Evolutionary conservation across 2,888 invertebrate species (phyloP).

Genomic region (Agapostemon virescens): DNA sequence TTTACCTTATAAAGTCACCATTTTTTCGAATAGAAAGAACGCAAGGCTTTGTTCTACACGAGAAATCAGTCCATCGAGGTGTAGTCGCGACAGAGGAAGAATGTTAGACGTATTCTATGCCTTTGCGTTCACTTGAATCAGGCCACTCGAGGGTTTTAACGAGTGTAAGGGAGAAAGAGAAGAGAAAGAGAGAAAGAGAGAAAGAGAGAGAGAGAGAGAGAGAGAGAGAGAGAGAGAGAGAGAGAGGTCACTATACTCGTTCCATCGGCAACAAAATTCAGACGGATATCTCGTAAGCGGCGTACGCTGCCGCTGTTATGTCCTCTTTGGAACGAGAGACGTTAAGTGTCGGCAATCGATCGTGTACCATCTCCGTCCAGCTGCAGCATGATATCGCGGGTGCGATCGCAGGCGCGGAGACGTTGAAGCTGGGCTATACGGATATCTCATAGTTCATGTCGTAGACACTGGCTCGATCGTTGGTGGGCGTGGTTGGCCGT

Average conservation of each 20-base stretch:
- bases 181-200: no score
- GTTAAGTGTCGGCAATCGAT: slow-evolving; percentile 59
- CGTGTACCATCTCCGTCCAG: slow-evolving; percentile 74
- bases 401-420: slow-evolving; percentile 68
- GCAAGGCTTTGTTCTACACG: not conserved
- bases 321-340: slow-evolving; percentile 59
- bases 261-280: slow-evolving; percentile 48
- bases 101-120: slow-evolving; percentile 5
- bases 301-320: slow-evolving; percentile 47
- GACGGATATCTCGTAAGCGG: slow-evolving; percentile 71
- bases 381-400: slow-evolving; percentile 63
- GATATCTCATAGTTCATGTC: slow-evolving; percentile 98
- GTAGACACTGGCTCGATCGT: slow-evolving; percentile 94
- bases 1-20: not conserved
- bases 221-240: no score
- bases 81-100: not conserved
- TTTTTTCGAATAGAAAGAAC: slow-evolving; percentile 3
- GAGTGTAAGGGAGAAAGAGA: no score
- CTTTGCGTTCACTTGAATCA: not conserved
- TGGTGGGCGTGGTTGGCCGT: slow-evolving; percentile 84
- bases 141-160: slow-evolving; percentile 4
- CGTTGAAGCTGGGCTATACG: slow-evolving; percentile 85
- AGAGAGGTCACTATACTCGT: slow-evolving; percentile 14
- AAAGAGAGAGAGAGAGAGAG: no score
- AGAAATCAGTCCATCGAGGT: not conserved